Evolutionary conservation across 2,113 vertebrate species (phyloP).

Genomic region (Harpagus bidentatus): DNA sequence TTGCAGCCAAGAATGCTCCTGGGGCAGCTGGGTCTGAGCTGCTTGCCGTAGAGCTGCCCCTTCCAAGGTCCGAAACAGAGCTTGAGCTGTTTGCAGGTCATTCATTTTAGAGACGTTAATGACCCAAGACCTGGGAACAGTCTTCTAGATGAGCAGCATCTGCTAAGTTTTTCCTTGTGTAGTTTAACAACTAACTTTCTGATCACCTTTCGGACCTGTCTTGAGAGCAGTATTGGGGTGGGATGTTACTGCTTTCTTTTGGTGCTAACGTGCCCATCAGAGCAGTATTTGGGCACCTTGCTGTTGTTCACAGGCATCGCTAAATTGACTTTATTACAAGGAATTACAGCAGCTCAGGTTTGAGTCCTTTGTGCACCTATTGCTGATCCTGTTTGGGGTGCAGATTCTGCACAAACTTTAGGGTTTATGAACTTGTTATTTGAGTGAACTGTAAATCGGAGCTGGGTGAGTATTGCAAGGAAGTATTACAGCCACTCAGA

Average conservation of each 20-base stretch:
- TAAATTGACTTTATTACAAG: background rate
- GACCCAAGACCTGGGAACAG: background rate
- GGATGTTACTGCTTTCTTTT: background rate
- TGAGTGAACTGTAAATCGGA: fast-evolving
- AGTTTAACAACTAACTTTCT: background rate
- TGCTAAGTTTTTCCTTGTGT: background rate
- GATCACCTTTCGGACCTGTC: background rate
- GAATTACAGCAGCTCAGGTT: background rate
- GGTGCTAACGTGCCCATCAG: background rate
- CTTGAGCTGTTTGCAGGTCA: background rate
- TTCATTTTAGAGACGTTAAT: background rate
- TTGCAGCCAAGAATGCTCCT: background rate
- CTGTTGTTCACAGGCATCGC: background rate
- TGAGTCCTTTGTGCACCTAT: background rate
- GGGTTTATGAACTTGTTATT: background rate
- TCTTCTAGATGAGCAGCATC: background rate
- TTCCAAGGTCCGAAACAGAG: background rate
- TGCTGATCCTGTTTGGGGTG: background rate
- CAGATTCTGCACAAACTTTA: background rate
- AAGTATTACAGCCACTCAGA: background rate
- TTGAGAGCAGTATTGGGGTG: background rate
- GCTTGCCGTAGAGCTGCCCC: background rate
- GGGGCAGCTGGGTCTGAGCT: background rate
- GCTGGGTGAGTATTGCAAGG: background rate
- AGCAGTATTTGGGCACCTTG: background rate